These are phyloP conservation scores for Invenusta paracnida DNA, from an alignment of 2,888 invertebrate genomes.

Conservation along the genomic window DNA sequence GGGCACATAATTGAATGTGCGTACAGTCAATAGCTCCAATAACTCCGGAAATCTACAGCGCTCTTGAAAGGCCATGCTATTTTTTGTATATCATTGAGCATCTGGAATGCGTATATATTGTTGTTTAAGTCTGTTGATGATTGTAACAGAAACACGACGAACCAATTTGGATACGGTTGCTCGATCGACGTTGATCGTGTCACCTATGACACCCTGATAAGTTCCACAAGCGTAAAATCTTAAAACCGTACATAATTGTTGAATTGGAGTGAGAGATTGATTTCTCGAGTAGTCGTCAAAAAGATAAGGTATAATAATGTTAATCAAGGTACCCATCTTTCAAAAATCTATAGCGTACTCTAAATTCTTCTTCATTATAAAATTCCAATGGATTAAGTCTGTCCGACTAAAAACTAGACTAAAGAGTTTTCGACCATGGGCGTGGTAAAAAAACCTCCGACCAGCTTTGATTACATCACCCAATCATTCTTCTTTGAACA, in stretches of 20 bases:
- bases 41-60: slow-evolving; percentile 10
- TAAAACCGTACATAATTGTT: too few relatives aligned
- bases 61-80: neutral
- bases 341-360: neutral
- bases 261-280: too few relatives aligned
- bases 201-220: too few relatives aligned
- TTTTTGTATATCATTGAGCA: neutral
- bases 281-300: neutral
- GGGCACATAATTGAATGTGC: neutral
- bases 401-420: too few relatives aligned
- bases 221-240: too few relatives aligned
- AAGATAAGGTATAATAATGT: neutral
- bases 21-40: slow-evolving; percentile 18
- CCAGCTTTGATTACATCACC: too few relatives aligned
- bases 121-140: neutral
- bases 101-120: neutral
- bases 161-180: too few relatives aligned
- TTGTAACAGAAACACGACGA: neutral
- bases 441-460: too few relatives aligned
- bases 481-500: too few relatives aligned
- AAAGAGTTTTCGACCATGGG: too few relatives aligned
- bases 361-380: neutral
- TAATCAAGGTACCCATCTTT: neutral
- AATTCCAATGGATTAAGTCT: neutral
- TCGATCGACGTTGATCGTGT: too few relatives aligned